Base-by-base conservation (phyloP, 2,113 vertebrate species). In the Halcyon senegalensis region DNA sequence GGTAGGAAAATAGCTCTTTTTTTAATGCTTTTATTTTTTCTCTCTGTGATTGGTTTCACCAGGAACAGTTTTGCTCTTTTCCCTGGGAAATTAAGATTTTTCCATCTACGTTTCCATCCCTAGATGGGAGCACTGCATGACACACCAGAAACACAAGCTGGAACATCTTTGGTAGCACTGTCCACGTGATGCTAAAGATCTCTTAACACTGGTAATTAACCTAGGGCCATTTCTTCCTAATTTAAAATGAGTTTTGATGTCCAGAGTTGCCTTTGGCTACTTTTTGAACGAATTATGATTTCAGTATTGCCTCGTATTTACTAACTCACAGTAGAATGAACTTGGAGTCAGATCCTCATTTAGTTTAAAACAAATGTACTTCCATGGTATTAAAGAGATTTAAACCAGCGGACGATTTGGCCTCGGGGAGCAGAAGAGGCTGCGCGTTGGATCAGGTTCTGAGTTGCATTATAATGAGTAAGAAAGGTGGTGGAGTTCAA, bases 301-400 rank as follows among this genome's bases (percentile, higher is more conserved):
- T 86, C 75, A 62, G 15, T 30, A 3, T 58, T 28, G 67, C 67
- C 53, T 96, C 13, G 0, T 69, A 76, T 93, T 94, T 89, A 67
- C 58, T 76, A 78, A 60, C 88, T 85, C 17, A 9, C 50, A 21
- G 21, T 12, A 6, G 59, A 82, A 82, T 76, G 87, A 94, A 85
- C 90, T 83, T 15, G 5, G 69, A 91, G 67, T 91, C 90, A 88
- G 89, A 95, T 91, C 81, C 46, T 96, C 87, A 53, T 91, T 96
- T 95, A 90, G 87, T 88, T 88, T 94, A 80, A 87, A 96, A 94
- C 80, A 91, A 96, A 91, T 93, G 78, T 41, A 58, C 23, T 91
- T 84, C 63, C 44, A 2, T 35, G 70, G 37, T 41, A 87, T 97
- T 94, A 96, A 92, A 92, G 66, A 87, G 78, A 91, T 94, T 85